Percentiles rank a stretch among this genome's conserved stretches.
These are phyloP conservation scores for Apis florea DNA, from an alignment of 1,140 invertebrate species.

Conservation along the genomic window DNA sequence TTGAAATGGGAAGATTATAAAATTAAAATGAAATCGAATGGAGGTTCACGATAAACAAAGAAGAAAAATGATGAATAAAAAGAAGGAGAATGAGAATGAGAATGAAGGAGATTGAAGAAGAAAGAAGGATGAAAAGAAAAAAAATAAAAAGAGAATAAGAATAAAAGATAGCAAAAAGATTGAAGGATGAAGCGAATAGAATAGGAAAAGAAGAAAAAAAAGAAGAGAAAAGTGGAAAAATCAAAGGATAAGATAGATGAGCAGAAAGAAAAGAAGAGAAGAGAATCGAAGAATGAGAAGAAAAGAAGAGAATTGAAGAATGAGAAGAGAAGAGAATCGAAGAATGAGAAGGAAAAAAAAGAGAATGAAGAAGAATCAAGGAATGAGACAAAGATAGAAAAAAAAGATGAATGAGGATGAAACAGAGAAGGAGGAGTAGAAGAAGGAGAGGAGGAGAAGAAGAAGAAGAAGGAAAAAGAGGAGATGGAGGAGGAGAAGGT, in stretches of 20 bases:
- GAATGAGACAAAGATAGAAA: background rate
- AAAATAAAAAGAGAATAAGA: too few relatives aligned
- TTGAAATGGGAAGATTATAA: slow-evolving; percentile 30
- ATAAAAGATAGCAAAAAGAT: too few relatives aligned
- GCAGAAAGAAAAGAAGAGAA: too few relatives aligned
- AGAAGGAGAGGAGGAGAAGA: background rate
- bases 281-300: slow-evolving; percentile 19
- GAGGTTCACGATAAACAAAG: background rate
- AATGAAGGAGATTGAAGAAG: too few relatives aligned
- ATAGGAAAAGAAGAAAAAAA: too few relatives aligned
- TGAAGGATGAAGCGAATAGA: too few relatives aligned
- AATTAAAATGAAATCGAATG: slow-evolving; percentile 16
- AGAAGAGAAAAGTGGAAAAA: too few relatives aligned
- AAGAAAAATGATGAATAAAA: too few relatives aligned
- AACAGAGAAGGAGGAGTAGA: slow-evolving; percentile 1
- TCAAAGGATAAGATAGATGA: too few relatives aligned
- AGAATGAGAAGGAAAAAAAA: background rate
- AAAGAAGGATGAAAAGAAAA: too few relatives aligned
- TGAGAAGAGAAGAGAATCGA: slow-evolving; percentile 8
- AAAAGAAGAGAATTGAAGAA: background rate
- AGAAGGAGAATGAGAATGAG: too few relatives aligned
- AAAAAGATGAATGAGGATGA: slow-evolving; percentile 13
- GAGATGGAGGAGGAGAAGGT: slow-evolving; percentile 27
- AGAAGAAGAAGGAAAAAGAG: slow-evolving; percentile 16
- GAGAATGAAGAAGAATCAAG: slow-evolving; percentile 3